These are phyloP conservation scores for Eciton burchellii DNA, from an alignment of 1,140 invertebrate species.

Conservation along the genomic window DNA sequence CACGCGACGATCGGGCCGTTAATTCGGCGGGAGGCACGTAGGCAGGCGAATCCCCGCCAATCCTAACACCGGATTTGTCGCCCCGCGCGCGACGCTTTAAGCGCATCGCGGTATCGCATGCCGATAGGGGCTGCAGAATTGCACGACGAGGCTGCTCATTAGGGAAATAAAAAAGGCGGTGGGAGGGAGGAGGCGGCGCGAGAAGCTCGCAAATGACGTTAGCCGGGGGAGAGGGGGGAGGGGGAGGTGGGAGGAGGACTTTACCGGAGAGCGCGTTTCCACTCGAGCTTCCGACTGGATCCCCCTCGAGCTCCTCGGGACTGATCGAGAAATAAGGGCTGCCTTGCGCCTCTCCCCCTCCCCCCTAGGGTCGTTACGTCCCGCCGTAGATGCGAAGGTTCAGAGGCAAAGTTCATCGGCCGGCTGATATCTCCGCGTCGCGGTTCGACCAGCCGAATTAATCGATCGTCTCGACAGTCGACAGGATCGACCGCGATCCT, in stretches of 20 bases:
- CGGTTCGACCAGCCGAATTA: background rate
- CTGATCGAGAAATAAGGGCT: constrained; percentile 25
- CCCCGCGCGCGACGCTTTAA: background rate
- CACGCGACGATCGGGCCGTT: constrained; percentile 29
- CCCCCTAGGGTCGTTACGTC: constrained; percentile 1
- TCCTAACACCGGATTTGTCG: constrained; percentile 53
- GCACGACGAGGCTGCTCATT: background rate
- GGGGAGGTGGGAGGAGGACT: background rate
- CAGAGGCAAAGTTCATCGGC: constrained; percentile 33
- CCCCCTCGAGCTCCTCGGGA: background rate
- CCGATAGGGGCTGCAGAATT: background rate
- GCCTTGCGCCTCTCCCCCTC: background rate
- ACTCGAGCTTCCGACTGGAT: background rate
- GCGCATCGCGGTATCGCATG: background rate
- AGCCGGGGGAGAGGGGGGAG: too few species aligned
- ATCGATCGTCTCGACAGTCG: constrained; percentile 29
- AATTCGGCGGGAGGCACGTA: constrained; percentile 31
- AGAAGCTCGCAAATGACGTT: background rate
- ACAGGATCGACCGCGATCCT: too few species aligned
- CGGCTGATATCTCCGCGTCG: constrained; percentile 18
- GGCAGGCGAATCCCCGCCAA: background rate
- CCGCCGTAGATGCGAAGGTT: background rate
- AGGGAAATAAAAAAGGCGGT: constrained; percentile 12
- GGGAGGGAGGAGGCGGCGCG: background rate
- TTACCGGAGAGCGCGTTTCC: background rate